phyloP scores from a whole-genome alignment of 2,113 vertebrate species.

The Pholis gunnellus region DNA sequence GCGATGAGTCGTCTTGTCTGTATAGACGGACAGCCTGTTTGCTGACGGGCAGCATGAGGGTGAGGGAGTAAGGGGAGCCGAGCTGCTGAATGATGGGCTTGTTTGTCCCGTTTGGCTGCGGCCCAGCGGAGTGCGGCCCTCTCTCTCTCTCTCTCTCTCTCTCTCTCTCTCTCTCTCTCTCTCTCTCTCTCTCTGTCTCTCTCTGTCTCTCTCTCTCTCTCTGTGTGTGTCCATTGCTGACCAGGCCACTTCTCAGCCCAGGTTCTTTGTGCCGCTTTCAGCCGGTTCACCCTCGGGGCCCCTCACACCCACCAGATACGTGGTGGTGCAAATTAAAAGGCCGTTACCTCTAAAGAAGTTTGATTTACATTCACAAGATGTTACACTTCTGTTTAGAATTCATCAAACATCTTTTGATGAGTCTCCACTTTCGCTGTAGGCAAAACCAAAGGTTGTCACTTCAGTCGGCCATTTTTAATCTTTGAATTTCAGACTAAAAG shows the following conservation, averaged over 20 bases:
- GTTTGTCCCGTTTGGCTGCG: constrained; percentile 38
- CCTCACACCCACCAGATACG: neutral
- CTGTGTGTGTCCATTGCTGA: constrained; percentile 25
- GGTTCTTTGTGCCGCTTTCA: constrained; percentile 34
- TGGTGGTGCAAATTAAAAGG: neutral
- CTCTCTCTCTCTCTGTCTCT: too few relatives aligned
- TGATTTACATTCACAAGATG: neutral
- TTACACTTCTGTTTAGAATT: neutral
- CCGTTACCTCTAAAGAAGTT: neutral
- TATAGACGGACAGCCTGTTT: constrained; percentile 18
- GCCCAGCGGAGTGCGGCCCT: constrained; percentile 36
- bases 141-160: neutral
- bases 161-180: too few relatives aligned
- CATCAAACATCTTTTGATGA: neutral
- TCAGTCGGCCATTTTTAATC: neutral
- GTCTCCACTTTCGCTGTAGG: neutral
- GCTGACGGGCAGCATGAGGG: constrained; percentile 20
- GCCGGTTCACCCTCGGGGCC: neutral
- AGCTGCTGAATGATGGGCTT: constrained; percentile 48
- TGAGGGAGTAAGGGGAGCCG: constrained; percentile 7
- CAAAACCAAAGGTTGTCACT: neutral
- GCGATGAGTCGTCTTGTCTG: constrained; percentile 16
- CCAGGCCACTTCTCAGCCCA: constrained; percentile 31
- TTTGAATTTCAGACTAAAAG: constrained; percentile 4
- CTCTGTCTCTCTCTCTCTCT: too few relatives aligned